Evolutionary conservation across 2,888 invertebrate genomes (phyloP).

Genomic region (Salpingus planirostris): DNA sequence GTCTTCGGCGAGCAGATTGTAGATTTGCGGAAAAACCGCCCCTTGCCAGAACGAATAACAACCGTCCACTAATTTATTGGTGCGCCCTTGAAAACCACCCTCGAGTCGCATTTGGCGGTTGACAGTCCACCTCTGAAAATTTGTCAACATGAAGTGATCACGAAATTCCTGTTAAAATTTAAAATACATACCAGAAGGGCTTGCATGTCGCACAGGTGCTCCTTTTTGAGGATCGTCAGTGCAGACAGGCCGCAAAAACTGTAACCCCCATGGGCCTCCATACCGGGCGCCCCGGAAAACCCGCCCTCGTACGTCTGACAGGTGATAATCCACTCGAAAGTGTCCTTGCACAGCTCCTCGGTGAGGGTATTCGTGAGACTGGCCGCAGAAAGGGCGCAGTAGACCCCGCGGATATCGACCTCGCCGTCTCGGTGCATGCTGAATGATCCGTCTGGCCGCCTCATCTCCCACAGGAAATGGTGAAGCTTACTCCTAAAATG

Average conservation of each 20-base stretch:
- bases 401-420: conserved; percentile 90
- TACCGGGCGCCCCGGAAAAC: conserved; percentile 85
- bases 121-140: conserved; percentile 68
- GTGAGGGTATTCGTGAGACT: conserved; percentile 73
- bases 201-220: conserved; percentile 65
- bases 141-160: conserved; percentile 6
- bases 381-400: conserved; percentile 90
- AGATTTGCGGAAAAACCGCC: conserved; percentile 80
- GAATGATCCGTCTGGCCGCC: conserved; percentile 82
- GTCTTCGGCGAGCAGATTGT: conserved; percentile 54
- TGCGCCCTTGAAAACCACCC: conserved; percentile 95
- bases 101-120: conserved; percentile 89
- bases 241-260: conserved; percentile 94
- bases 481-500: conserved; percentile 53
- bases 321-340: conserved; percentile 86
- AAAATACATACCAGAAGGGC: conserved; percentile 56
- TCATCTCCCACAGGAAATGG: conserved; percentile 69
- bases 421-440: conserved; percentile 88
- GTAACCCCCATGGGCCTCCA: conserved; percentile 99
- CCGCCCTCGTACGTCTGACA: conserved; percentile 99
- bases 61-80: conserved; percentile 96
- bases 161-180: no score
- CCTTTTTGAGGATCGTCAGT: conserved; percentile 70
- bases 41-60: conserved; percentile 99
- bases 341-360: conserved; percentile 69